Percentiles rank a stretch among this genome's conserved stretches.
These are phyloP conservation scores for Parotia lawesii DNA, from an alignment of 2,113 vertebrate genomes.

Conservation along the genomic window DNA sequence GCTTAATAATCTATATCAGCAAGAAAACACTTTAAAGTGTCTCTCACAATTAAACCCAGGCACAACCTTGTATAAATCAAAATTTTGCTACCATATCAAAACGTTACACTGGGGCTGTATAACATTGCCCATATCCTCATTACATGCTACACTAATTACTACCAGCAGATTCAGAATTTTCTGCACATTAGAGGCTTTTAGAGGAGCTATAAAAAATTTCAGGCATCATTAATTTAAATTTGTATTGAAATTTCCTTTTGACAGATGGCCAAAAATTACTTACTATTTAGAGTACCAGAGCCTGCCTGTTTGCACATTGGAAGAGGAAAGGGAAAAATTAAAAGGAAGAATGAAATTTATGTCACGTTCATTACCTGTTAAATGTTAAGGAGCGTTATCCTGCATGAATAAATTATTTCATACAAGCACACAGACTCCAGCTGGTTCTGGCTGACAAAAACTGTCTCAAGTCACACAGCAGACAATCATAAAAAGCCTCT, in stretches of 20 bases:
- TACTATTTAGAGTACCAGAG: slow-evolving; percentile 83
- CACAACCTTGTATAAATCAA: slow-evolving; percentile 78
- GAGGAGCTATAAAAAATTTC: slow-evolving; percentile 83
- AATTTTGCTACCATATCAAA: slow-evolving; percentile 83
- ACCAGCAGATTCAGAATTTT: slow-evolving; percentile 82
- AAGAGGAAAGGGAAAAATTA: slow-evolving; percentile 81
- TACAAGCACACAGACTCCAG: slow-evolving; percentile 70
- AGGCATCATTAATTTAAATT: slow-evolving; percentile 89
- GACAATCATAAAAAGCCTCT: slow-evolving; percentile 72
- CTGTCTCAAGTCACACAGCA: slow-evolving; percentile 64
- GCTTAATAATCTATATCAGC: slow-evolving; percentile 75
- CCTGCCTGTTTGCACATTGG: slow-evolving; percentile 80
- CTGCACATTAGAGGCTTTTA: slow-evolving; percentile 86
- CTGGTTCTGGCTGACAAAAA: slow-evolving; percentile 71
- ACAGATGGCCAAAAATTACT: slow-evolving; percentile 88
- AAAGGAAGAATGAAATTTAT: slow-evolving; percentile 81
- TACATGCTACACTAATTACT: slow-evolving; percentile 87
- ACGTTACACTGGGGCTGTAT: slow-evolving; percentile 76
- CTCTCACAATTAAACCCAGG: slow-evolving; percentile 78
- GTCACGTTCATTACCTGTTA: slow-evolving; percentile 82
- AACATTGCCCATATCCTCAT: slow-evolving; percentile 78
- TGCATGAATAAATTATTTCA: slow-evolving; percentile 80
- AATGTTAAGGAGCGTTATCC: slow-evolving; percentile 80
- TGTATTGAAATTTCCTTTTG: slow-evolving; percentile 85
- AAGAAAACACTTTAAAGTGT: slow-evolving; percentile 75